Evolutionary conservation across 2,888 invertebrate genomes (phyloP), one percentile per base, ranked within the genome.

Genomic region (Tolmerus cingulatus): DNA sequence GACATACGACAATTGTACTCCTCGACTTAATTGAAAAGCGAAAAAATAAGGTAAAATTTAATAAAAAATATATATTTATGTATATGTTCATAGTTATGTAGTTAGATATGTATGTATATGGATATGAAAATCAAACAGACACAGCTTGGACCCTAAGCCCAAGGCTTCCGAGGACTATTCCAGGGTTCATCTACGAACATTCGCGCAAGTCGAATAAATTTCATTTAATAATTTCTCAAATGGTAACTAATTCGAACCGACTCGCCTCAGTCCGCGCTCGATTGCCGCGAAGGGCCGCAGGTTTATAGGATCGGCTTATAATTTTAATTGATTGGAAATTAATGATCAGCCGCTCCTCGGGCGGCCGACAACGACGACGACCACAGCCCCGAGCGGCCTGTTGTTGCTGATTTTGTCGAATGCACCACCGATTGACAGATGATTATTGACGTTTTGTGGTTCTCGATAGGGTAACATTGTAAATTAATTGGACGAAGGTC

Each of bases 321-420:
- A 90, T 90, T 89, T 90, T 90, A 90, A 90, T 90, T 90, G 89
- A 90, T 90, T 89, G 89, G 88, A 89, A 89, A 90, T 89, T 89
- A 90, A 89, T 89, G 89, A 89, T 89, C 88, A 84, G 23, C 66
- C 37, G 66, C 81, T 55, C 46, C 51, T 37, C 46, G 27, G 27
- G 55, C 81, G 43, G 81, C 43, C 51, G 46, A 27, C 43, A 37
- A 16, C 77, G 19, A 40, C 78, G 76, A 34, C 37, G 27, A 34
- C 74, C 34, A 34, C 76, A 37, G 37, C n/a, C n/a, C n/a, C 5
- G 27, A 43, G 37, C 43, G n/a, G 78, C 23, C 34, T 34, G 79
- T 66, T 27, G 43, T 27, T 55, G 81, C 8, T n/a, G 30, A 55
- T 81, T 51, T 81, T 34, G 51, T 55, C 55, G 81, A 34, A 51